Base-by-base conservation (phyloP, 2,113 vertebrate genomes). In the Naja naja region DNA sequence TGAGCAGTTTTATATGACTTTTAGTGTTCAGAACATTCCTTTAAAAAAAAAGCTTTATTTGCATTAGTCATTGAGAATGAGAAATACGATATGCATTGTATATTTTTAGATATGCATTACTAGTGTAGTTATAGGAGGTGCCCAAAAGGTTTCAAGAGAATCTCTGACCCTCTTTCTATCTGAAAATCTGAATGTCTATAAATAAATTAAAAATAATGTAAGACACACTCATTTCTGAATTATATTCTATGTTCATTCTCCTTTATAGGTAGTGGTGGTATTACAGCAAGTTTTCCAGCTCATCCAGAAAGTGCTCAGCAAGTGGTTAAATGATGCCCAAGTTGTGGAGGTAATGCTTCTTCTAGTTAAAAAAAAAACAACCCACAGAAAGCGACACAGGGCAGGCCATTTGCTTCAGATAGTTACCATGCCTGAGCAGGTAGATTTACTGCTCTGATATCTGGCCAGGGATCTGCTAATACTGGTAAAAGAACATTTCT, bases 241-340 rank as follows among this genome's bases (percentile, higher is more conserved):
- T 81, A 14, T 90, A 55, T 87, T 91, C 12, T 95, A 39, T 96
- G 0, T 0, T 56, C 20, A 20, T 97, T 94, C 96, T 34, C 4
- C 5, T 90, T 43, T 93, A 47, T 96, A 99, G 99, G 99, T 99
- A 94, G 99, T 99, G 95, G 98, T 99, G 94, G 99, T 99, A 94
- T 97, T 99, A 93, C 99, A 99, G 96, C 99, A 99, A 95, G 99
- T 99, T 94, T 99, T 99, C 97, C 99, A 99, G 97, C 98, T 99
- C 91, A 99, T 99, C 96, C 99, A 99, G 98, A 99, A 98, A 49
- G 98, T 99, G 58, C 98, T 99, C 95, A 99, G 99, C 98, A 99
- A 99, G 96, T 99, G 99, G 99, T 96, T 99, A 94, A 99, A 99
- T 45, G 99, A 99, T 96, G 99, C 99, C 12, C 99, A 99, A 94